Percentiles rank a stretch among this genome's conserved stretches.
Evolutionary conservation across 2,888 invertebrate genomes (phyloP).

Genomic region (Drosophila borealis): DNA sequence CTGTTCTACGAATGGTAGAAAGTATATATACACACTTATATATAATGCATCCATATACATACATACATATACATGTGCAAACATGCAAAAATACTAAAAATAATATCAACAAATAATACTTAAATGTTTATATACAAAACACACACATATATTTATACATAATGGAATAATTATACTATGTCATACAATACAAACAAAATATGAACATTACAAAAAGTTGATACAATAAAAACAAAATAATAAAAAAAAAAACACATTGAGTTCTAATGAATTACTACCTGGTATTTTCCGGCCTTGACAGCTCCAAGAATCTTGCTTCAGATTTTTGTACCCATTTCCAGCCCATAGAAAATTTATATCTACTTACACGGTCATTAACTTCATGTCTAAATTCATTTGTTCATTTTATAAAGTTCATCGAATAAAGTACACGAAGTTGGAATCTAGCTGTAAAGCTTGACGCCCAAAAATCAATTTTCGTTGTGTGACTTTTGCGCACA

Average conservation of each 20-base stretch:
- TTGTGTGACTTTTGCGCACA: too few species aligned
- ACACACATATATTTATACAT: conserved; percentile 71
- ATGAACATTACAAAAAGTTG: conserved; percentile 76
- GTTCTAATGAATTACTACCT: conserved; percentile 29
- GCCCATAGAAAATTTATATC: too few species aligned
- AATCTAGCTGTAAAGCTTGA: too few species aligned
- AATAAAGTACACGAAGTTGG: too few species aligned
- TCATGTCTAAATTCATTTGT: too few species aligned
- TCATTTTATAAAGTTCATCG: too few species aligned
- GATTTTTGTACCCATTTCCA: too few species aligned
- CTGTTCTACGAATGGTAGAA: conserved; percentile 52
- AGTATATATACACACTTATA: conserved; percentile 29
- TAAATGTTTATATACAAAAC: conserved; percentile 66
- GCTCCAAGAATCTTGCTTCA: too few species aligned
- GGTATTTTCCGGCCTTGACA: too few species aligned
- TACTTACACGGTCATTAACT: too few species aligned
- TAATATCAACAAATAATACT: conserved; percentile 54
- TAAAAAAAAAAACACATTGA: conserved; percentile 64
- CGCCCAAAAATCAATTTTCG: too few species aligned
- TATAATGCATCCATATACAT: conserved; percentile 39
- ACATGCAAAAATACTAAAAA: conserved; percentile 36
- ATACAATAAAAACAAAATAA: conserved; percentile 69
- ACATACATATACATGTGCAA: conserved; percentile 45
- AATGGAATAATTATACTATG: conserved; percentile 70
- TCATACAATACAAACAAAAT: conserved; percentile 63